A percentile compares a stretch with the other conserved stretches of the same genome.
phyloP scores from a whole-genome alignment of 2,888 invertebrate species.

The Eupithecia insigniata region DNA sequence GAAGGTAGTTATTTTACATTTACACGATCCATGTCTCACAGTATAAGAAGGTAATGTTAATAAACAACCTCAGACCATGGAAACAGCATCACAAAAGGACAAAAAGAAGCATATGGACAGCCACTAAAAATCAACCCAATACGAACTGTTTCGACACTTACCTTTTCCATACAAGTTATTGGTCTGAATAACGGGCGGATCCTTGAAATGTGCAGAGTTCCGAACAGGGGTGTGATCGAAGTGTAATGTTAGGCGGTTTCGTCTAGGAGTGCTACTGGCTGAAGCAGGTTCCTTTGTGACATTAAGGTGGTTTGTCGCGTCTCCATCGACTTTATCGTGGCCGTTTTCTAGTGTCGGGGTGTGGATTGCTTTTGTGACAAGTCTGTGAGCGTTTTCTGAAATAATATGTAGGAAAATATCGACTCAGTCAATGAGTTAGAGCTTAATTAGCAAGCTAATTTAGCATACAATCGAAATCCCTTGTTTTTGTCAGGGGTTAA shows the following conservation, averaged over 20 bases:
- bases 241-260: slow-evolving; percentile 88
- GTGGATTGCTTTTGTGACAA: slow-evolving; percentile 71
- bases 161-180: slow-evolving; percentile 74
- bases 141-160: slow-evolving; percentile 36
- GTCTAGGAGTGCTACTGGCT: slow-evolving; percentile 81
- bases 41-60: too few relatives aligned
- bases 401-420: neutral
- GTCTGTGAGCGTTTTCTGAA: slow-evolving; percentile 91
- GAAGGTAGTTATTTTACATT: neutral
- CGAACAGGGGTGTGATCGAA: slow-evolving; percentile 88
- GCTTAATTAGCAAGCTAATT: too few relatives aligned
- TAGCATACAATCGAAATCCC: too few relatives aligned
- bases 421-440: too few relatives aligned
- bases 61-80: too few relatives aligned
- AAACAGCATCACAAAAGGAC: neutral
- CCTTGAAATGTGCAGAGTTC: slow-evolving; percentile 90
- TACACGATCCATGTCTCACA: neutral
- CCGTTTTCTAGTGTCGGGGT: slow-evolving; percentile 72
- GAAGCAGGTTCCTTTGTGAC: slow-evolving; percentile 65
- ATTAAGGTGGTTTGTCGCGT: slow-evolving; percentile 56
- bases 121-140: slow-evolving; percentile 9
- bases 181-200: slow-evolving; percentile 81
- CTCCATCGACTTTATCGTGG: slow-evolving; percentile 69
- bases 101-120: slow-evolving; percentile 18
- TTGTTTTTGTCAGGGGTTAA: too few relatives aligned